Evolutionary conservation across 2,113 vertebrate genomes (phyloP).

Genomic region (Conger conger): DNA sequence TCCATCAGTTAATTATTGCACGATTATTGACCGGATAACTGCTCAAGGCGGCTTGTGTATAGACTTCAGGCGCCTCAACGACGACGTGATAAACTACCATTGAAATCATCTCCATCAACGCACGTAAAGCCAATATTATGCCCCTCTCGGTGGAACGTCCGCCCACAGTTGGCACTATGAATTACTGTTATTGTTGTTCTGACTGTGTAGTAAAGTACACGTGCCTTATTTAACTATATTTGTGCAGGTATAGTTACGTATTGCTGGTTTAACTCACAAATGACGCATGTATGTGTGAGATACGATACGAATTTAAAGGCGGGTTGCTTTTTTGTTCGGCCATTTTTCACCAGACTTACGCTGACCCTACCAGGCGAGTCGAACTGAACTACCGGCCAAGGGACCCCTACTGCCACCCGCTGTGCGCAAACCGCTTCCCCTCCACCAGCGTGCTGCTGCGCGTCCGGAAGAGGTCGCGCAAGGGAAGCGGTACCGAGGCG

Average conservation of each 20-base stretch:
- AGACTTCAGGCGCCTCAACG: too few relatives aligned
- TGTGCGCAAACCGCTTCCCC: constrained; percentile 88
- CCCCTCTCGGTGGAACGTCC: too few relatives aligned
- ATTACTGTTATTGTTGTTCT: too few relatives aligned
- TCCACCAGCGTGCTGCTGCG: constrained; percentile 85
- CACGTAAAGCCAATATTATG: too few relatives aligned
- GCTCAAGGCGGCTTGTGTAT: too few relatives aligned
- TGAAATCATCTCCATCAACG: too few relatives aligned
- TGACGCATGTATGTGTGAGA: too few relatives aligned
- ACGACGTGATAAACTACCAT: too few relatives aligned
- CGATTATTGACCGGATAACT: too few relatives aligned
- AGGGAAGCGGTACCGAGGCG: constrained; percentile 57
- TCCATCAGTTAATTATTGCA: too few relatives aligned
- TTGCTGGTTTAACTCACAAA: not conserved
- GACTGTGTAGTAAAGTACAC: too few relatives aligned
- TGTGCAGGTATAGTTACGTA: not conserved
- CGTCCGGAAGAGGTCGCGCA: constrained; percentile 66
- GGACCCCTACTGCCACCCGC: constrained; percentile 90
- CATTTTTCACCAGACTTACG: constrained; percentile 71
- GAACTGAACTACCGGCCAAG: constrained; percentile 89
- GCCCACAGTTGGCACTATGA: too few relatives aligned
- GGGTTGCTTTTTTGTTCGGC: not conserved
- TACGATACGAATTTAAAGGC: not conserved
- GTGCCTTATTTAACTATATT: not conserved
- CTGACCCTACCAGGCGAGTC: constrained; percentile 79